phyloP scores from a whole-genome alignment of 30 jellyfish, hydroid and myxozoan species.

The Cassiopea xamachana region DNA sequence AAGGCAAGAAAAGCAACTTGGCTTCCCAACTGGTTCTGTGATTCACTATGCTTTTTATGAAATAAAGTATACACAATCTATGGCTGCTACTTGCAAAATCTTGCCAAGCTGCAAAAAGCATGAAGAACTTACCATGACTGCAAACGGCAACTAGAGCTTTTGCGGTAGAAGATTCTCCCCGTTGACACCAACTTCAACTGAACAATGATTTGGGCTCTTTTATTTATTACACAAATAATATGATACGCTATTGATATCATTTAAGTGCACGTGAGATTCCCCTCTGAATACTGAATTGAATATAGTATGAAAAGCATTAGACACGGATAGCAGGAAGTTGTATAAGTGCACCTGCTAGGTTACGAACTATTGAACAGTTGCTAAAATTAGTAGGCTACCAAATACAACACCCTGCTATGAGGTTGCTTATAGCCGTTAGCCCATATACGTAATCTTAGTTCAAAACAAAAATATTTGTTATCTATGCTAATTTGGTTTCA shows the following conservation, averaged over 20 bases:
- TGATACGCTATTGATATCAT: too few species aligned
- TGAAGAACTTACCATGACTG: too few species aligned
- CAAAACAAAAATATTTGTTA: background rate
- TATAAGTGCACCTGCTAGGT: constrained; percentile 8
- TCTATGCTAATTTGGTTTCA: background rate
- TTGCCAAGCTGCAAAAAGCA: too few species aligned
- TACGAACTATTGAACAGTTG: background rate
- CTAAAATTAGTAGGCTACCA: background rate
- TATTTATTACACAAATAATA: background rate
- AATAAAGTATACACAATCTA: too few species aligned
- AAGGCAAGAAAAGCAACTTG: too few species aligned
- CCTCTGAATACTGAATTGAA: background rate
- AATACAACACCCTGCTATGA: background rate
- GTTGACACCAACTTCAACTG: too few species aligned
- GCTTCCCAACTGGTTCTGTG: too few species aligned
- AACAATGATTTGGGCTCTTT: too few species aligned
- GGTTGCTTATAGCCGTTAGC: background rate
- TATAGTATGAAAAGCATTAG: background rate
- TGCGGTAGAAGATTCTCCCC: too few species aligned
- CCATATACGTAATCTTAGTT: background rate
- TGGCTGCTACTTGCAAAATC: too few species aligned
- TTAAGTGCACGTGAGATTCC: background rate
- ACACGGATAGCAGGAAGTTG: background rate
- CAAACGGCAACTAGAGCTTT: too few species aligned
- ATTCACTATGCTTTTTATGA: too few species aligned